Evolutionary conservation across 2,797 vertebrate genomes (phyloP).

Genomic region (Salarias fasciatus): DNA sequence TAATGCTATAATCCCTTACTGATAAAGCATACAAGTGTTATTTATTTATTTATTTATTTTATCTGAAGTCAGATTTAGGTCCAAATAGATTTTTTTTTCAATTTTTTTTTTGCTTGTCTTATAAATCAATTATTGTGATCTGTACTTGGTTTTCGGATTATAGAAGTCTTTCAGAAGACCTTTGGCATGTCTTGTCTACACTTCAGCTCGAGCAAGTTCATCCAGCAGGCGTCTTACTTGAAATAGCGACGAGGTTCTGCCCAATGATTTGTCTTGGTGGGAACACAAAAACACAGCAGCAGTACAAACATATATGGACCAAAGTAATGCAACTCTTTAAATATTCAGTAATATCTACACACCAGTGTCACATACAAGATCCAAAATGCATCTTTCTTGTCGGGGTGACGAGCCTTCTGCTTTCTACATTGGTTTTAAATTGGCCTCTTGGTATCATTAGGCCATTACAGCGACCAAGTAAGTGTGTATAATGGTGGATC

Average conservation of each 20-base stretch:
- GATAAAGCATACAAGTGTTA: too few relatives aligned
- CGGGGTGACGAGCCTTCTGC: constrained; percentile 68
- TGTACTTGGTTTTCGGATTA: background rate
- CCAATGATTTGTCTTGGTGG: constrained; percentile 35
- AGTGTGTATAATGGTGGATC: constrained; percentile 81
- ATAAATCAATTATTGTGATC: background rate
- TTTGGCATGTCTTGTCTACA: constrained; percentile 10
- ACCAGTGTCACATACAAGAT: constrained; percentile 32
- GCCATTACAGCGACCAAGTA: constrained; percentile 70
- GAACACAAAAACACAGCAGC: constrained; percentile 18
- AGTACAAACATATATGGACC: constrained; percentile 32
- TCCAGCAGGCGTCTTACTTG: constrained; percentile 48
- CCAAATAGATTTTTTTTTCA: background rate
- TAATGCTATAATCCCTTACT: too few relatives aligned
- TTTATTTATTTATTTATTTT: background rate
- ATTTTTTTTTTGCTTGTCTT: background rate
- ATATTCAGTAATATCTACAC: constrained; percentile 35
- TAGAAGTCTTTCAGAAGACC: background rate
- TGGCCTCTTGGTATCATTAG: constrained; percentile 74
- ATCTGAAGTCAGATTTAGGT: too few relatives aligned
- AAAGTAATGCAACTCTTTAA: constrained; percentile 16
- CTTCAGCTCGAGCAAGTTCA: constrained; percentile 29
- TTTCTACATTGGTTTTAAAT: constrained; percentile 79
- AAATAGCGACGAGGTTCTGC: constrained; percentile 32
- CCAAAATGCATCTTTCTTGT: constrained; percentile 57